Evolutionary conservation across 2,888 invertebrate species (phyloP), one percentile per base, ranked within the genome.

Genomic region (Anagyrus pseudococci): DNA sequence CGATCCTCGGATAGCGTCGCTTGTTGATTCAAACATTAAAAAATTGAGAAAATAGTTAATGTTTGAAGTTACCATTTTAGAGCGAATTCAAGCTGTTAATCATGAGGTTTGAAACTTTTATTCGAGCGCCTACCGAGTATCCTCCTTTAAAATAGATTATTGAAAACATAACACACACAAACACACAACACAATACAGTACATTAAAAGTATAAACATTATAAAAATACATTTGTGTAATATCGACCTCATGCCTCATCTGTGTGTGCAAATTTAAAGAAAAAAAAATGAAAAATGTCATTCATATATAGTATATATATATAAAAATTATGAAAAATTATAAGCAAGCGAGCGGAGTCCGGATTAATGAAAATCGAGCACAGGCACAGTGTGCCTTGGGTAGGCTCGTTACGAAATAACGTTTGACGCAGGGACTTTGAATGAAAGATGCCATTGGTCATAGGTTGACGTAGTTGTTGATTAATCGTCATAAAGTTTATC

Each of bases 241-340:
- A 59, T 64, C 43, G 52, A 56, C 59, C 52, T 59, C 59, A 56
- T 64, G 52, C 55, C 49, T 64, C 64, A 37, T 37, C 33, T 37
- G 33, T 56, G 52, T 64, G 59, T 59, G 58, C 55, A 59, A 55
- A n/a, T 26, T 26, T 13, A 17, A 7, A 48, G 26, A 48, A 26
- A 26, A 17, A 37, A n/a, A n/a, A 44, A 26, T 22, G 26, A 61
- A 19, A 41, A 50, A 33, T 29, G 20, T 26, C n/a, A 47, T 63
- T 54, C 17, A 54, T 26, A 26, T 41, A 50, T 50, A 29, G 29
- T 49, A 56, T 19, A 29, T 29, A 29, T 29, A n/a, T n/a, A n/a
- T 44, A 29, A 23, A 2, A 20, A 33, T 19, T 46, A n/a, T 47
- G 20, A 47, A 41, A 43, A 37, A 25, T 25, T 22, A 29, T 26